Percentiles rank a stretch among this genome's conserved stretches.
Evolutionary conservation across 2,888 invertebrate genomes (phyloP).

Genomic region (Lochmaea crataegi): DNA sequence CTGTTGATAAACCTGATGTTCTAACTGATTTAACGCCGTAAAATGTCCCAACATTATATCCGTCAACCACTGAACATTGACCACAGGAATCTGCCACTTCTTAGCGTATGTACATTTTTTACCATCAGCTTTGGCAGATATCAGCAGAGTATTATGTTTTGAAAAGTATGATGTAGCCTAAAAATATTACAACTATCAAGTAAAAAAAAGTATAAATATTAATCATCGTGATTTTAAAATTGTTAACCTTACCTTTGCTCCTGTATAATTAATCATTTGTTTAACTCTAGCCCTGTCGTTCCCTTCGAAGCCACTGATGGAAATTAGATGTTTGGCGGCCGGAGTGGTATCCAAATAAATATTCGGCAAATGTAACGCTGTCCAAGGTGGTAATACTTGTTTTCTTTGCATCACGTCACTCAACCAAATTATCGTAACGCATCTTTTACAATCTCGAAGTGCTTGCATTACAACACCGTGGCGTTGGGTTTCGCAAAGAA

Average conservation of each 20-base stretch:
- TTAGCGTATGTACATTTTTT: constrained; percentile 89
- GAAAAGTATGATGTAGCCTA: constrained; percentile 81
- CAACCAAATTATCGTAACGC: constrained; percentile 90
- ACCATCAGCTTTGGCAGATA: constrained; percentile 86
- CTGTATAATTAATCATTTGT: constrained; percentile 85
- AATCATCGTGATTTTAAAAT: too few relatives aligned
- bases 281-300: constrained; percentile 85
- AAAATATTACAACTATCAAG: constrained; percentile 16
- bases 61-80: constrained; percentile 93
- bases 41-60: constrained; percentile 92
- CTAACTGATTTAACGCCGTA: constrained; percentile 82
- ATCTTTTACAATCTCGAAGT: constrained; percentile 73
- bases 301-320: constrained; percentile 90
- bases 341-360: constrained; percentile 74
- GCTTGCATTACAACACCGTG: constrained; percentile 92
- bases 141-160: constrained; percentile 81
- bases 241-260: constrained; percentile 79
- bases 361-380: constrained; percentile 90
- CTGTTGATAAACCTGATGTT: constrained; percentile 88
- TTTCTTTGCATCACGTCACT: constrained; percentile 90
- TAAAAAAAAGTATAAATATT: too few relatives aligned
- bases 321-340: constrained; percentile 81
- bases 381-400: constrained; percentile 92
- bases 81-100: constrained; percentile 92
- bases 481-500: constrained; percentile 90